phyloP scores from a whole-genome alignment of 2,797 vertebrate genomes.

The Argyrosomus regius region DNA sequence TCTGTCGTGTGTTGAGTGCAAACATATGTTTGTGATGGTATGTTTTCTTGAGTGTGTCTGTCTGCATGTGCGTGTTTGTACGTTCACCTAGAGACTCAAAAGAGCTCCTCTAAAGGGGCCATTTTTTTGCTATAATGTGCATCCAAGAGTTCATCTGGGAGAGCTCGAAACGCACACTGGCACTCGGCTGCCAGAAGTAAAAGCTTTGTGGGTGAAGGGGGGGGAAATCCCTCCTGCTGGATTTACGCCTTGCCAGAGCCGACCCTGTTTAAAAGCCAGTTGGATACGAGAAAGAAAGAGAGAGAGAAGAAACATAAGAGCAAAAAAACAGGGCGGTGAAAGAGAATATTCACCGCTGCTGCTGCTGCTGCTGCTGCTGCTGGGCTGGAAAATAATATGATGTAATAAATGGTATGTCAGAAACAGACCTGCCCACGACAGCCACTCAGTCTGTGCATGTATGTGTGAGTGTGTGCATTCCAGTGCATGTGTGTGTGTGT shows the following conservation, averaged over 20 bases:
- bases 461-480: slow-evolving; percentile 4
- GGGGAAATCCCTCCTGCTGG: slow-evolving; percentile 73
- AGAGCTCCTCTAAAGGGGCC: slow-evolving; percentile 39
- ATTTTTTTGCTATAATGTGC: slow-evolving; percentile 49
- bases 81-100: slow-evolving; percentile 45
- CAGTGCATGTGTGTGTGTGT: slow-evolving; percentile 1
- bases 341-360: slow-evolving; percentile 61
- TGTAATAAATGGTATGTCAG: slow-evolving; percentile 75
- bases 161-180: slow-evolving; percentile 51
- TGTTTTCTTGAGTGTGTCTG: neutral
- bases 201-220: slow-evolving; percentile 66
- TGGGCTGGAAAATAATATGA: slow-evolving; percentile 79
- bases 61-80: slow-evolving; percentile 17
- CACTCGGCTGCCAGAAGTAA: slow-evolving; percentile 61
- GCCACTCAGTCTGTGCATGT: slow-evolving; percentile 34
- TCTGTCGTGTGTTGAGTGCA: neutral
- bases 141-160: slow-evolving; percentile 64
- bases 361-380: slow-evolving; percentile 51
- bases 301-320: slow-evolving; percentile 53
- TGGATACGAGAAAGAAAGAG: slow-evolving; percentile 44
- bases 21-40: neutral
- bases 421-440: slow-evolving; percentile 55
- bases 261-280: slow-evolving; percentile 66
- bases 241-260: slow-evolving; percentile 67
- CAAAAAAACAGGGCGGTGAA: slow-evolving; percentile 59